Evolutionary conservation across 2,113 vertebrate genomes (phyloP).

Genomic region (Microcebus ravelobensis): DNA sequence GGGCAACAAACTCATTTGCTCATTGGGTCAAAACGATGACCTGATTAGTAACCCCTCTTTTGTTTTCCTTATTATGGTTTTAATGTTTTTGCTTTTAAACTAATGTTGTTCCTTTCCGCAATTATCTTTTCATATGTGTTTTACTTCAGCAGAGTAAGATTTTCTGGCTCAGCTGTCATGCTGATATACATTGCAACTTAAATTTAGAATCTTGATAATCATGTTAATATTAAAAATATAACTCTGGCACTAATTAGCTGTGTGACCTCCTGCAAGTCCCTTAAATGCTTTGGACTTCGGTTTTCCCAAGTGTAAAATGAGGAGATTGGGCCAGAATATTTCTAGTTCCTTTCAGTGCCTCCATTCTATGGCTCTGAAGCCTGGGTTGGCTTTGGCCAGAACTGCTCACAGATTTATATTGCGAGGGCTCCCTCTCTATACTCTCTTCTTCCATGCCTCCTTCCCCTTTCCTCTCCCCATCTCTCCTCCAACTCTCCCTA

Average conservation of each 20-base stretch:
- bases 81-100: not conserved
- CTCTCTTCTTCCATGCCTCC: fast-evolving
- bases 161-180: not conserved
- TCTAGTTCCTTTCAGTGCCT: not conserved
- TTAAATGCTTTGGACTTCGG: not conserved
- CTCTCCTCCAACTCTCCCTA: not conserved
- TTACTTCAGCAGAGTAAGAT: not conserved
- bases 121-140: not conserved
- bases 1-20: not conserved
- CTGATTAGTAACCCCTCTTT: not conserved
- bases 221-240: not conserved
- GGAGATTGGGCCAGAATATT: not conserved
- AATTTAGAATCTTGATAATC: not conserved
- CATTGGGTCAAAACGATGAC: not conserved
- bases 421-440: not conserved
- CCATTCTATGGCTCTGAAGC: not conserved
- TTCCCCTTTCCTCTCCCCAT: not conserved
- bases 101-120: not conserved
- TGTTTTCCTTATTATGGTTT: not conserved
- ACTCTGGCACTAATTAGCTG: not conserved
- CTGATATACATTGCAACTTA: not conserved
- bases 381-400: not conserved
- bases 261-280: not conserved
- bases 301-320: not conserved
- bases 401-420: no score